Conservation (phyloP, 2,888 invertebrate genomes). For the Melanchra persicariae region DNA sequence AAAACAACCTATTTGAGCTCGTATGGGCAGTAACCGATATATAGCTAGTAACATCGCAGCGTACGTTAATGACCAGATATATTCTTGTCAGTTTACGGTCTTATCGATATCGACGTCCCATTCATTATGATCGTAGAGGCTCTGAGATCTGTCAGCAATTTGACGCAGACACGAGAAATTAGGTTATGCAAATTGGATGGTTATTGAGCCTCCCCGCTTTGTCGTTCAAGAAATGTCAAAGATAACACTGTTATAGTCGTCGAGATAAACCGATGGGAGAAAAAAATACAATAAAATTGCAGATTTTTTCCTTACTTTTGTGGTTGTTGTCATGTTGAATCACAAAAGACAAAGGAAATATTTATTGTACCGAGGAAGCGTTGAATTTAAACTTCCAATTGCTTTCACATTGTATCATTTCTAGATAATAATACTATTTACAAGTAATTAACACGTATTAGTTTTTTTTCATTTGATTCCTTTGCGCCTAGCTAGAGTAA, state of each 20-base stretch:
- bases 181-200: slow-evolving; percentile 85
- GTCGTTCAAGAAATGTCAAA: slow-evolving; percentile 77
- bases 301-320: slow-evolving; percentile 19
- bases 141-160: slow-evolving; percentile 81
- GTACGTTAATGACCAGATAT: slow-evolving; percentile 69
- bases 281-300: slow-evolving; percentile 49
- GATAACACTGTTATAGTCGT: slow-evolving; percentile 69
- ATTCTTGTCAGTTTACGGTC: slow-evolving; percentile 76
- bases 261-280: slow-evolving; percentile 38
- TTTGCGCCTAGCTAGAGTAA: slow-evolving; percentile 29
- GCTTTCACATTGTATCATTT: neutral
- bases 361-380: too few species aligned
- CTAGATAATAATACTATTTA: neutral
- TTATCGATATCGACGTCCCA: slow-evolving; percentile 77
- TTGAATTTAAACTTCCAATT: too few species aligned
- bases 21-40: slow-evolving; percentile 31
- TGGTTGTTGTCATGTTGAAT: neutral
- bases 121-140: slow-evolving; percentile 75
- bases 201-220: slow-evolving; percentile 76
- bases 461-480: too few species aligned
- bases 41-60: slow-evolving; percentile 46
- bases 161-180: slow-evolving; percentile 82
- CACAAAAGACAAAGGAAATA: neutral
- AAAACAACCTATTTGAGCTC: slow-evolving; percentile 25
- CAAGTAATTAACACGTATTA: too few species aligned